Percentiles rank a stretch among this genome's conserved stretches.
Conservation (phyloP, 1,140 invertebrate genomes). For the Drosophila sp. region DNA sequence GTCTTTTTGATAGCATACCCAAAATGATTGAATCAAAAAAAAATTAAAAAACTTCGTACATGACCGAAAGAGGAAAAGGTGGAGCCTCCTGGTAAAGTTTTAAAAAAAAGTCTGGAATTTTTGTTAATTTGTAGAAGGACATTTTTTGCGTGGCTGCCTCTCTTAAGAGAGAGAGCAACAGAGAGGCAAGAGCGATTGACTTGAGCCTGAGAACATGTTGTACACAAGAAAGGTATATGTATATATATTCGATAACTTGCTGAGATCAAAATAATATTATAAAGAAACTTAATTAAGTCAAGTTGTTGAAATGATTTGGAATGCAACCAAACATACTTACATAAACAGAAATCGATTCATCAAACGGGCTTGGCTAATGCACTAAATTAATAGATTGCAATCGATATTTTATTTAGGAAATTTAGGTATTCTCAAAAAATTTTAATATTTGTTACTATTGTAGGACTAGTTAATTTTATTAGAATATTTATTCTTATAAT, state of each 20-base stretch:
- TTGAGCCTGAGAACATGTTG: not conserved
- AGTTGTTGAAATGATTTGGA: not conserved
- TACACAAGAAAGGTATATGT: not conserved
- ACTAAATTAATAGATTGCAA: too few species aligned
- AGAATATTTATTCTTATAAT: too few species aligned
- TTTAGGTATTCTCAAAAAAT: too few species aligned
- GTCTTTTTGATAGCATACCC: constrained; percentile 57
- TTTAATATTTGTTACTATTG: too few species aligned
- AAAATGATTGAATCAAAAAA: constrained; percentile 71
- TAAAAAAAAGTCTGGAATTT: constrained; percentile 70
- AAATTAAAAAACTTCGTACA: constrained; percentile 32
- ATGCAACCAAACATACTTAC: not conserved
- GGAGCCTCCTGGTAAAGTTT: constrained; percentile 44
- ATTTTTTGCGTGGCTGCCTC: constrained; percentile 59
- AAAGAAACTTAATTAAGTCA: constrained; percentile 5
- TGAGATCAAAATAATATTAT: not conserved
- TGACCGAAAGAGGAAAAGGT: constrained; percentile 29
- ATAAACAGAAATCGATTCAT: not conserved
- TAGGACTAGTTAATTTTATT: too few species aligned
- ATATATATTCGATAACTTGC: not conserved
- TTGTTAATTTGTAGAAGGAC: constrained; percentile 79
- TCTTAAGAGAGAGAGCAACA: constrained; percentile 29
- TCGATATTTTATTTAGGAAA: too few species aligned
- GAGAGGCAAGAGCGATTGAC: not conserved
- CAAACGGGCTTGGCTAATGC: too few species aligned